Evolutionary conservation across 2,113 vertebrate species (phyloP), one percentile per base, ranked within the genome.

Genomic region (Gnathonemus echidnorhynchus): DNA sequence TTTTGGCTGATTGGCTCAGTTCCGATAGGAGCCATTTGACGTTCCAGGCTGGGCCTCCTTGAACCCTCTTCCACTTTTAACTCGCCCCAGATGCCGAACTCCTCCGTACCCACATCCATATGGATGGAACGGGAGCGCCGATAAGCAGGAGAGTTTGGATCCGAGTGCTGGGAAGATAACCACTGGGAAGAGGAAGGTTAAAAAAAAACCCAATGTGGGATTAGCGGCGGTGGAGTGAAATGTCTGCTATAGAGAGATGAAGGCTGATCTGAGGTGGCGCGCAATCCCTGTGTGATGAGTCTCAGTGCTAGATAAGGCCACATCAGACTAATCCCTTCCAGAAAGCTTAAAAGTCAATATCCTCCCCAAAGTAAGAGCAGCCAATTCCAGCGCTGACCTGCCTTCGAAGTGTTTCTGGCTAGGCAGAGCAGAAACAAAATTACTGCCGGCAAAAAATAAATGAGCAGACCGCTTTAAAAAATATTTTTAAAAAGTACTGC

Each of bases 271-370:
- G 93, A 93, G 92, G 92, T 92, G 93, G 91, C 93, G 90, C 89
- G 87, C 89, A 92, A 92, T 89, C 89, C 91, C 88, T 52, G 90
- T 92, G 92, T 92, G 94, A 94, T 92, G 92, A 91, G 92, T 90
- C 92, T 93, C 91, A 91, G 92, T 92, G 92, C 90, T 90, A 92
- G 95, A 95, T 95, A 95, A 95, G 95, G 90, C 92, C 90, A 91
- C 93, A 92, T 92, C 93, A 91, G 88, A 91, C 93, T 95, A 95
- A 93, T 94, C 93, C 93, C 91, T 91, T 87, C 90, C 92, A 93
- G 91, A 92, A 92, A 93, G 92, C 93, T 93, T 94, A 92, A 94
- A 92, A 95, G 94, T 95, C 95, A 94, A 93, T 93, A 94, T 91
- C 91, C 91, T 91, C 90, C 93, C 86, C 89, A 93, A 90, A 85